These are phyloP conservation scores for Cryptomyrus ogoouensis DNA, from an alignment of 2,113 vertebrate genomes.

Conservation along the genomic window DNA sequence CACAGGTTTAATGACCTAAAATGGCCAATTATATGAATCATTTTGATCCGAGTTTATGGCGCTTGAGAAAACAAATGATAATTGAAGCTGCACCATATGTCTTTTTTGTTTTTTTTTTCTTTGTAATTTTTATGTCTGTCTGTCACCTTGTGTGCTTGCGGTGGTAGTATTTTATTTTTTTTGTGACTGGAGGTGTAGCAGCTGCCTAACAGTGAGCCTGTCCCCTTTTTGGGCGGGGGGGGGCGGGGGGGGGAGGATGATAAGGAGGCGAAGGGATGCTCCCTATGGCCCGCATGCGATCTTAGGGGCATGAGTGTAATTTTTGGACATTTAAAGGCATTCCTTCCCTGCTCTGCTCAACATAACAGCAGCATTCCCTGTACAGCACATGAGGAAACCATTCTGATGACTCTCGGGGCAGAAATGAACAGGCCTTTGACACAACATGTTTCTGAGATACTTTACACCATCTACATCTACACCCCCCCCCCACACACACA, in stretches of 20 bases:
- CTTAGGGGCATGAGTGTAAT: background rate
- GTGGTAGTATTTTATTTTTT: background rate
- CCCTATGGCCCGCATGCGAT: background rate
- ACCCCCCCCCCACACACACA: background rate
- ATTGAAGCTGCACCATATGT: background rate
- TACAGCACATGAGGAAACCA: background rate
- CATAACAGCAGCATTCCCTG: background rate
- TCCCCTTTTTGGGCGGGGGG: background rate
- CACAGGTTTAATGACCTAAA: slow-evolving; percentile 1
- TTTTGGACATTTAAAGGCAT: background rate
- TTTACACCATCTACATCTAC: background rate
- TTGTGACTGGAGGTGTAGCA: background rate
- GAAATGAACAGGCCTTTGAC: background rate
- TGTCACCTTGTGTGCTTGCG: background rate
- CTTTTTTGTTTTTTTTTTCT: background rate
- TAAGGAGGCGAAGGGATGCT: background rate
- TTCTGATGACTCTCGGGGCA: background rate
- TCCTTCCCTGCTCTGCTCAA: background rate
- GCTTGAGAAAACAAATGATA: slow-evolving; percentile 1
- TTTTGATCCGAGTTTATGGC: background rate
- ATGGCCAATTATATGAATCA: background rate
- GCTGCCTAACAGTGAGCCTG: background rate
- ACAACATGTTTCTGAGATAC: background rate
- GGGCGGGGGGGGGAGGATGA: background rate
- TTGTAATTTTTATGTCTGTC: background rate